Base-by-base conservation (phyloP, 1,140 invertebrate genomes). In the Sycophaga agraensis region DNA sequence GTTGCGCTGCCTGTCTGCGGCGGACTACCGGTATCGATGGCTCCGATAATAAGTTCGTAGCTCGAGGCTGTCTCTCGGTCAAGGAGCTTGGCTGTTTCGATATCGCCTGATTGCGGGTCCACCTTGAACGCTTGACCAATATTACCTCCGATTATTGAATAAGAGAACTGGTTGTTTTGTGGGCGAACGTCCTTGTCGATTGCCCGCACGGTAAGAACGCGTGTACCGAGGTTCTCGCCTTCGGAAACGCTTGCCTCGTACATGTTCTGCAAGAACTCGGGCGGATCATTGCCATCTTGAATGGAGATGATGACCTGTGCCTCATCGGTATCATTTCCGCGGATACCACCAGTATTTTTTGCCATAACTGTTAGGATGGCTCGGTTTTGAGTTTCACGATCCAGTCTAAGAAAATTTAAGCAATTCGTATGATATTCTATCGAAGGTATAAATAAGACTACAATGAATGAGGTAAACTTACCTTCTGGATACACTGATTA, bases 261-360 rank as follows among this genome's bases (percentile, higher is more conserved):
- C 19, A 86, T 73, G 22, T 82, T 82, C 66, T 91, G 84, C 9
- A 89, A 74, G 74, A 98, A 98, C 75, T 95, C 91, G 0, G 95
- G 95, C 3, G 95, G 93, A 83, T 97, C 94, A 72, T 97, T 97
- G 4, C 94, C 94, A 77, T 97, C 95, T 82, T 96, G 92, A 54
- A 97, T 92, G 1, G 89, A 91, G 57, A 98, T 91, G 24, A 93
- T 92, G 0, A 98, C 91, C 78, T 94, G 92, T 4, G 94, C 94
- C 75, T 94, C 93, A 75, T 97, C 95, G 0, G 94, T 97, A 71
- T 98, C 95, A 77, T 97, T 96, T 8, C 94, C 94, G 39, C 89
- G 83, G 61, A 97, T 95, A 24, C 93, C 91, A 8, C 95, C 95
- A 42, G 86, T 86, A 76, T 98, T 98, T 81, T 98, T 98, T 0